phyloP scores from a whole-genome alignment of 2,888 invertebrate genomes.

The Athalia circularis region DNA sequence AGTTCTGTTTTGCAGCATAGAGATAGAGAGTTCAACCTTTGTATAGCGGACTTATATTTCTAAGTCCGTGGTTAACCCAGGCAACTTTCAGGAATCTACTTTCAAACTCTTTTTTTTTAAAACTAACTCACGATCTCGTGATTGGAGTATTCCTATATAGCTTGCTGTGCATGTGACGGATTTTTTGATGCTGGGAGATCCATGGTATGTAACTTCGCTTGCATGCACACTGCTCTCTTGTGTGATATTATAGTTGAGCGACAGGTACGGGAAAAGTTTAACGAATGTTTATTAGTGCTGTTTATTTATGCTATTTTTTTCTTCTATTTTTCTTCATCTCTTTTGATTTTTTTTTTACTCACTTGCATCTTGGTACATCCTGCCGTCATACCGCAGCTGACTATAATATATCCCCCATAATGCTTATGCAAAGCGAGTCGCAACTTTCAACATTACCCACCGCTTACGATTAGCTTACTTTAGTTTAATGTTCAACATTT shows the following conservation, averaged over 20 bases:
- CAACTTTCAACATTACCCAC: slow-evolving; percentile 38
- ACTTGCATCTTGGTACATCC: neutral
- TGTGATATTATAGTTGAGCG: neutral
- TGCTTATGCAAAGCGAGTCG: slow-evolving; percentile 38
- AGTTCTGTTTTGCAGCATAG: neutral
- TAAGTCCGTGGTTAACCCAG: too few species aligned
- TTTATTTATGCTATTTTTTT: neutral
- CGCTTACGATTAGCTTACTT: slow-evolving; percentile 37
- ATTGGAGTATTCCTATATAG: too few species aligned
- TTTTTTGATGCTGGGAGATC: too few species aligned
- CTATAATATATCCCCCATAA: slow-evolving; percentile 39
- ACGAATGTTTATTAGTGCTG: neutral
- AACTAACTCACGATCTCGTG: too few species aligned
- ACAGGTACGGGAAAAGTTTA: slow-evolving; percentile 1
- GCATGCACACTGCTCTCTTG: neutral
- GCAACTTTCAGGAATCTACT: too few species aligned
- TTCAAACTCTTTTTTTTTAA: too few species aligned
- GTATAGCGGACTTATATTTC: too few species aligned
- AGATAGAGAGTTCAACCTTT: too few species aligned
- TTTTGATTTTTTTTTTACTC: slow-evolving; percentile 2
- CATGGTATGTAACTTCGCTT: too few species aligned
- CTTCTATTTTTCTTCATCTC: neutral
- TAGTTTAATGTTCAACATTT: slow-evolving; percentile 32
- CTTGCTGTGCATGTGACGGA: too few species aligned
- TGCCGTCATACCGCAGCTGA: slow-evolving; percentile 27